Percentiles rank a stretch among this genome's conserved stretches.
phyloP scores from a whole-genome alignment of 1,140 invertebrate species.

The Paraescarpia echinospica region DNA sequence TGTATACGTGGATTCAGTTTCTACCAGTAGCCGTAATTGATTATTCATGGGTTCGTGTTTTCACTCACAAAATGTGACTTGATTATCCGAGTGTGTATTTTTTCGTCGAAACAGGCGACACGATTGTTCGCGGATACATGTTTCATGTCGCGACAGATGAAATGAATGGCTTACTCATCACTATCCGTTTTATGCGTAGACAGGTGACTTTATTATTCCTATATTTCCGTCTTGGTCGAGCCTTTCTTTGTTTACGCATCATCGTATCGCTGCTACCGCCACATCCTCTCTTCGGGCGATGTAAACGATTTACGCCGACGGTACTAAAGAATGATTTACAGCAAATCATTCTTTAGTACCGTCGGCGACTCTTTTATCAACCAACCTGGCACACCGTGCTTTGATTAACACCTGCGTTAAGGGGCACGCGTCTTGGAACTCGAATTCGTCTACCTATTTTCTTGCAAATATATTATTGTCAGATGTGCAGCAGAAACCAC shows the following conservation, averaged over 20 bases:
- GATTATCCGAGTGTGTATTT: not conserved
- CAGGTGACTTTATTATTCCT: not conserved
- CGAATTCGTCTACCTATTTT: too few relatives aligned
- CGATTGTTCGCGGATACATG: not conserved
- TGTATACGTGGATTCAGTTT: not conserved
- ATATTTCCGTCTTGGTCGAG: not conserved
- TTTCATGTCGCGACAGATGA: not conserved
- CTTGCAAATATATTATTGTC: too few relatives aligned
- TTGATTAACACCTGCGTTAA: not conserved
- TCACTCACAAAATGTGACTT: not conserved
- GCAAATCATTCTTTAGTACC: not conserved
- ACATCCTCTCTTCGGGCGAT: not conserved
- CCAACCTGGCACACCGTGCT: not conserved
- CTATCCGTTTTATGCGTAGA: not conserved
- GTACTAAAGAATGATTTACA: too few relatives aligned
- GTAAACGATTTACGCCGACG: too few relatives aligned
- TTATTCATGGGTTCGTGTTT: not conserved
- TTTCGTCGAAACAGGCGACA: not conserved
- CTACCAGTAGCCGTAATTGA: not conserved
- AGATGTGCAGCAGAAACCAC: too few relatives aligned
- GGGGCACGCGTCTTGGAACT: not conserved
- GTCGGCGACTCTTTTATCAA: not conserved
- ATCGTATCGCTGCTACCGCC: not conserved
- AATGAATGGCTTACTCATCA: not conserved
- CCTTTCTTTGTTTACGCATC: not conserved